These are phyloP conservation scores for Myopa testacea DNA, from an alignment of 2,888 invertebrate species.

Conservation along the genomic window DNA sequence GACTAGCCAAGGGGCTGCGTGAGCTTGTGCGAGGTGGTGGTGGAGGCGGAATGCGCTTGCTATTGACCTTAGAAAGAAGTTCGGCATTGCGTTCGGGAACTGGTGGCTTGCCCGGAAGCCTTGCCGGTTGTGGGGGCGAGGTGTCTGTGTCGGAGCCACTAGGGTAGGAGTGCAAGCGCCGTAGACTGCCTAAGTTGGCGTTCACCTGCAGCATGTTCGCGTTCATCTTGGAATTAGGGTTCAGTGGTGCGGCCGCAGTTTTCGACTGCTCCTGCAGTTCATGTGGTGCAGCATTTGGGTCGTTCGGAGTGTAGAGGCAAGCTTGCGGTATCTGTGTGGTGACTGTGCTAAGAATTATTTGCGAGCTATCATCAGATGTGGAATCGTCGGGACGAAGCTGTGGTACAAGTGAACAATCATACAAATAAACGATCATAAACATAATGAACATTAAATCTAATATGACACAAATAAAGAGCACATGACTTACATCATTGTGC, in stretches of 20 bases:
- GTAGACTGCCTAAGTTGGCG: constrained; percentile 71
- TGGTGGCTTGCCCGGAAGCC: constrained; percentile 78
- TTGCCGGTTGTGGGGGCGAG: constrained; percentile 79
- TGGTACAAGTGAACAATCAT: background rate
- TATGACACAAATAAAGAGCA: background rate
- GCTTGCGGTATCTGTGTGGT: constrained; percentile 69
- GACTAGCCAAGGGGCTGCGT: constrained; percentile 87
- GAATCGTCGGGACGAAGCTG: constrained; percentile 68
- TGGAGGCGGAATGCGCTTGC: constrained; percentile 87
- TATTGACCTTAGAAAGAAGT: constrained; percentile 77
- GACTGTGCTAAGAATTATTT: constrained; percentile 67
- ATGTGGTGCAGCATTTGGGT: constrained; percentile 53
- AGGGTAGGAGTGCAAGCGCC: constrained; percentile 86
- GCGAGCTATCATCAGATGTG: constrained; percentile 68
- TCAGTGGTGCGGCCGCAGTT: constrained; percentile 41
- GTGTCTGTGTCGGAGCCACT: constrained; percentile 87
- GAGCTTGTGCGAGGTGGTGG: constrained; percentile 93
- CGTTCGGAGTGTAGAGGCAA: constrained; percentile 63
- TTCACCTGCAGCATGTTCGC: constrained; percentile 59
- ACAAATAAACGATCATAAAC: background rate
- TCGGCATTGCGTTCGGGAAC: constrained; percentile 86
- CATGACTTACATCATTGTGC: constrained; percentile 59
- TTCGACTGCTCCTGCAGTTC: constrained; percentile 28
- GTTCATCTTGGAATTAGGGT: constrained; percentile 55
- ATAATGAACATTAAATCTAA: too few relatives aligned